Base-by-base conservation (phyloP, 1,140 invertebrate species). In the Gerris buenoi region DNA sequence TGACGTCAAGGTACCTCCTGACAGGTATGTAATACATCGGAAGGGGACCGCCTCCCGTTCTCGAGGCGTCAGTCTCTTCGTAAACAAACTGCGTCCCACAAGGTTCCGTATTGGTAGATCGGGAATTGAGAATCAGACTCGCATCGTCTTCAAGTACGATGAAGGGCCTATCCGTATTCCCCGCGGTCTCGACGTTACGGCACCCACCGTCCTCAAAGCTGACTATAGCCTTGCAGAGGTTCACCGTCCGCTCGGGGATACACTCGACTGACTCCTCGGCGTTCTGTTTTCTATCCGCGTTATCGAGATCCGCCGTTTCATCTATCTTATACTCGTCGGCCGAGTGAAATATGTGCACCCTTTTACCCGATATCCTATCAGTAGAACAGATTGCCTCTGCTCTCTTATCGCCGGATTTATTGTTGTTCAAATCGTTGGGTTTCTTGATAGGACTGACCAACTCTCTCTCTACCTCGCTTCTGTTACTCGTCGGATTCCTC, bases 1-100 rank as follows among this genome's bases (percentile, higher is more conserved):
- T 75, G 5, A 74, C 74, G 25, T 75, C 74, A 13, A 75, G 63
- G 63, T 70, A 68, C 2, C 72, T 65, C 46, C 66, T 68, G 25
- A 22, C 65, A 65, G n/a, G 70, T 25, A 25, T 63, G 65, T 63
- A 71, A 64, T 70, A 72, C 64, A 64, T 68, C 2, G 69, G 60
- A 58, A 68, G 65, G 2, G 67, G 63, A 14, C 66, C 46, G 25
- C 67, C 27, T 25, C 65, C 61, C 18, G 33, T 64, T 18, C 62
- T 68, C 18, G 59, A 29, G 27, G 66, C 58, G 61, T 64, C 65
- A 22, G 68, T 58, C 56, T 70, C 69, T 27, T 70, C 67, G 2
- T 63, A 65, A 26, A 25, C 22, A 13, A 46, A 5, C 33, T 62
- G 33, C 2, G 46, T 23, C 2, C 28, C 58, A 29, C 25, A 22